Conservation (phyloP, 2,888 invertebrate species). For the Stomorhina lunata region DNA sequence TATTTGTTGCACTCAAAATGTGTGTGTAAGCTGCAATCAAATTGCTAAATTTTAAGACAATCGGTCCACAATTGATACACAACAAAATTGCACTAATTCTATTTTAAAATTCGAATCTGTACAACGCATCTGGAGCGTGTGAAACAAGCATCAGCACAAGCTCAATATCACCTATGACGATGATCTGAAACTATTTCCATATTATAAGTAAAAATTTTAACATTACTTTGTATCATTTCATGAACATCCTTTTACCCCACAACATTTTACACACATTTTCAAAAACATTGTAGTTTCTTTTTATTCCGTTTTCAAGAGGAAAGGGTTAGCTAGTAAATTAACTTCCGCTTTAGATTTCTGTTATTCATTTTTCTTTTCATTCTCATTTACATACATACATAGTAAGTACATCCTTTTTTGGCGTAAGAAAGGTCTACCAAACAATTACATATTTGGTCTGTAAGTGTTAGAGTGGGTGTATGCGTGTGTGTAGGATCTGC, state of each 20-base stretch:
- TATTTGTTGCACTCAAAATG: too few species aligned
- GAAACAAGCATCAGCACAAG: too few species aligned
- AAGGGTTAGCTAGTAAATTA: conserved; percentile 77
- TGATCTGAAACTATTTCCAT: too few species aligned
- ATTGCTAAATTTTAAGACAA: too few species aligned
- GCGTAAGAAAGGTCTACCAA: conserved; percentile 24
- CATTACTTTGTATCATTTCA: neutral
- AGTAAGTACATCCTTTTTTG: conserved; percentile 62
- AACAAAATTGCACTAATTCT: too few species aligned
- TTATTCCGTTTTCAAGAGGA: conserved; percentile 4
- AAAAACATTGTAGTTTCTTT: neutral
- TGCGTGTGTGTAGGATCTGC: neutral
- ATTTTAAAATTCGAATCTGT: too few species aligned
- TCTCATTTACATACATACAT: conserved; percentile 61
- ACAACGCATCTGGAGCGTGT: too few species aligned
- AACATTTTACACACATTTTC: neutral
- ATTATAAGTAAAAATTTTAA: too few species aligned
- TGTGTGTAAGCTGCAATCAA: too few species aligned
- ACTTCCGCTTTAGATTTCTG: conserved; percentile 72
- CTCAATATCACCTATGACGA: too few species aligned
- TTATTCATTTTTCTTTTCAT: conserved; percentile 52
- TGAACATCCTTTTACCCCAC: neutral
- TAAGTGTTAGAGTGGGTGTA: neutral
- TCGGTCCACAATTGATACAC: too few species aligned
- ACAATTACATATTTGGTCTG: conserved; percentile 21